Evolutionary conservation across 2,113 vertebrate genomes (phyloP).

Genomic region (Tupaia tana): DNA sequence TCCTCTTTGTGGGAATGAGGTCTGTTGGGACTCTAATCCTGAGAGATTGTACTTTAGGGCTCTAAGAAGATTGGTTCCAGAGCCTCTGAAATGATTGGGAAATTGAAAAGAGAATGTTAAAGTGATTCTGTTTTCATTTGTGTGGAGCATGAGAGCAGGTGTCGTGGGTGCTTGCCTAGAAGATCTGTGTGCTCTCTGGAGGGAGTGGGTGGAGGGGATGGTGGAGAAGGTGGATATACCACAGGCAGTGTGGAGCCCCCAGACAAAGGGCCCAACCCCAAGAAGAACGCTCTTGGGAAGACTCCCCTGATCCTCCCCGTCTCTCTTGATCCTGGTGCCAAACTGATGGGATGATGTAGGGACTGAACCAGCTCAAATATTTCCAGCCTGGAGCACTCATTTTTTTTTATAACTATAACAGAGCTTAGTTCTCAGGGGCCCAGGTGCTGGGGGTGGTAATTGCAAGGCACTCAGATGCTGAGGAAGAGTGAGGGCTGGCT

Average conservation of each 20-base stretch:
- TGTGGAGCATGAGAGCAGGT: neutral
- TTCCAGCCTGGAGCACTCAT: neutral
- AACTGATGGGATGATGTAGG: neutral
- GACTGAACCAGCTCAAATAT: neutral
- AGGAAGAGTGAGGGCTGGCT: neutral
- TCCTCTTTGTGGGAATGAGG: constrained; percentile 34
- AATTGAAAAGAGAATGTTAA: constrained; percentile 67
- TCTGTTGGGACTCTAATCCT: constrained; percentile 55
- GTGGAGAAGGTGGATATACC: neutral
- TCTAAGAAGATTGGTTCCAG: constrained; percentile 68
- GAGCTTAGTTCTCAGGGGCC: neutral
- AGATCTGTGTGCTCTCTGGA: neutral
- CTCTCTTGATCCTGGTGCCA: neutral
- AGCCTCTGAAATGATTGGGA: constrained; percentile 68
- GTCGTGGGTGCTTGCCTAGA: neutral
- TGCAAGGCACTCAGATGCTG: neutral
- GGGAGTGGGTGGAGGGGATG: neutral
- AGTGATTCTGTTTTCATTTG: constrained; percentile 24
- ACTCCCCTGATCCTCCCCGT: neutral
- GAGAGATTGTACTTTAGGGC: constrained; percentile 19
- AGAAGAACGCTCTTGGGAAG: neutral
- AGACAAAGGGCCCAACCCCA: neutral
- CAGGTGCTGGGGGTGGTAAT: neutral
- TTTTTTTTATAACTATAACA: neutral
- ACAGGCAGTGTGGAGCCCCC: neutral